Percentiles rank a stretch among this genome's conserved stretches.
phyloP scores from a whole-genome alignment of 2,888 invertebrate genomes.

The Yponomeuta malinellus region DNA sequence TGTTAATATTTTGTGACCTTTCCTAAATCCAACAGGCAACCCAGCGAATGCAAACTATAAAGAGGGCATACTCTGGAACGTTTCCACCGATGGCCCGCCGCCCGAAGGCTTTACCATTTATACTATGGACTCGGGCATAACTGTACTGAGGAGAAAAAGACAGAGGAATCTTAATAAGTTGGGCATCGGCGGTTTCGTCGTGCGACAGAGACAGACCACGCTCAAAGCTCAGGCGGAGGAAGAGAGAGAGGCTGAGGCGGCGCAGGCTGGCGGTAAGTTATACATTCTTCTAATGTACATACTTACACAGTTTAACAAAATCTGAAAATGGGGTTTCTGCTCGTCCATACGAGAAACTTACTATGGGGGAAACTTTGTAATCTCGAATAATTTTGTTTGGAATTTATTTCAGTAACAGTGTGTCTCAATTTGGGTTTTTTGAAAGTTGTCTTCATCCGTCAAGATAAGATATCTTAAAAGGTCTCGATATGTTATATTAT shows the following conservation, averaged over 20 bases:
- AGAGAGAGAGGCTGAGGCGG: constrained; percentile 55
- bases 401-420: too few species aligned
- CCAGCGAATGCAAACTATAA: constrained; percentile 74
- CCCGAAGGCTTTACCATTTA: constrained; percentile 89
- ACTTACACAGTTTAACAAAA: background rate
- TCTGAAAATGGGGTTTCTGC: background rate
- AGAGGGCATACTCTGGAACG: constrained; percentile 89
- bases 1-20: too few species aligned
- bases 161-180: constrained; percentile 92
- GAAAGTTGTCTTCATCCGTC: too few species aligned
- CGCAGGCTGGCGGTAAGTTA: constrained; percentile 47
- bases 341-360: too few species aligned
- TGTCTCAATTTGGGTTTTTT: too few species aligned
- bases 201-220: constrained; percentile 78
- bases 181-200: constrained; percentile 92
- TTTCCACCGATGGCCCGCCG: constrained; percentile 84
- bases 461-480: too few species aligned
- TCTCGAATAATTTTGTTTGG: background rate
- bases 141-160: constrained; percentile 86
- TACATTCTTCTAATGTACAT: background rate
- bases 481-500: too few species aligned
- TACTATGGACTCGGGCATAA: constrained; percentile 87
- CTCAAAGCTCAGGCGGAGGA: constrained; percentile 52
- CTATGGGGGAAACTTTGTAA: too few species aligned
- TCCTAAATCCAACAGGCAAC: background rate